phyloP scores from a whole-genome alignment of 2,888 invertebrate species.

The Nineta flava region DNA sequence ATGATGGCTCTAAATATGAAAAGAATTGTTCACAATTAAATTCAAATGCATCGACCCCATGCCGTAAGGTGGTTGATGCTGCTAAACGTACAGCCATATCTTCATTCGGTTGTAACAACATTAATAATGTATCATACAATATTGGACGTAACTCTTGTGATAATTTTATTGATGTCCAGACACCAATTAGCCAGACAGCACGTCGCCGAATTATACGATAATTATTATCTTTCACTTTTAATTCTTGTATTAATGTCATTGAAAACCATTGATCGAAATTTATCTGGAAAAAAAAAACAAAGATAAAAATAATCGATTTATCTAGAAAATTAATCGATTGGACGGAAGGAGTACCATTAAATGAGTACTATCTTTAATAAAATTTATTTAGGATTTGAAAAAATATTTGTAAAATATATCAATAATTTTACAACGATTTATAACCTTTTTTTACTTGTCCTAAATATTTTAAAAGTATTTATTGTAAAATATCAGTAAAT shows the following conservation, averaged over 20 bases:
- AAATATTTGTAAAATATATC: too few relatives aligned
- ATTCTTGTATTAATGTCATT: constrained; percentile 62
- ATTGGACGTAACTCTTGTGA: constrained; percentile 61
- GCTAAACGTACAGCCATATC: constrained; percentile 82
- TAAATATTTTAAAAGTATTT: too few relatives aligned
- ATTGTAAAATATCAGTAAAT: too few relatives aligned
- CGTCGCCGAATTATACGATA: constrained; percentile 71
- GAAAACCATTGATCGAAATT: constrained; percentile 90
- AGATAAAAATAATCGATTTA: background rate
- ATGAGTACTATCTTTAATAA: too few relatives aligned
- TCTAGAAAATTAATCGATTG: background rate
- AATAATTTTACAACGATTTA: too few relatives aligned
- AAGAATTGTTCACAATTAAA: constrained; percentile 76
- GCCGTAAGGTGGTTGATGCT: constrained; percentile 68
- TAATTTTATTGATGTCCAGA: constrained; percentile 71
- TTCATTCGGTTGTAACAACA: constrained; percentile 56
- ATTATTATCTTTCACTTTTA: constrained; percentile 66
- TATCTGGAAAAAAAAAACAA: constrained; percentile 34
- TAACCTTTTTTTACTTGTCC: too few relatives aligned
- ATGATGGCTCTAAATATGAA: constrained; percentile 64
- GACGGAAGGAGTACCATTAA: background rate
- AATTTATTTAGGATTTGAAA: too few relatives aligned
- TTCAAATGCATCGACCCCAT: constrained; percentile 82
- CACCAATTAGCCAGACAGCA: constrained; percentile 70
- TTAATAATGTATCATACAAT: constrained; percentile 62